Conservation (phyloP, 2,113 vertebrate species). For the Xenopus borealis region DNA sequence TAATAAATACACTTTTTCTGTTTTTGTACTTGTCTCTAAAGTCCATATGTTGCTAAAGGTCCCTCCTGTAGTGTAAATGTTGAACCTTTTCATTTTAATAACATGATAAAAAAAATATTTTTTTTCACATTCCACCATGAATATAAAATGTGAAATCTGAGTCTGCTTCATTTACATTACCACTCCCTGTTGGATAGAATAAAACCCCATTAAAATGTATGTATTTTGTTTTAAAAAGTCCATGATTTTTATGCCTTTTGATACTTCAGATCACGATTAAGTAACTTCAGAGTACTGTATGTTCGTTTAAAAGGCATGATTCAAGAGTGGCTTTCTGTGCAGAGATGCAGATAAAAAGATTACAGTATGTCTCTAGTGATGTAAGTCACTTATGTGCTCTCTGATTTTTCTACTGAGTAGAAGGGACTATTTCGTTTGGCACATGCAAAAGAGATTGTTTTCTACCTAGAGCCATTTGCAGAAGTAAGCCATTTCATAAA, state of each 20-base stretch:
- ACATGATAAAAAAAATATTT: conserved; percentile 85
- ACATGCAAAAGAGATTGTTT: conserved; percentile 89
- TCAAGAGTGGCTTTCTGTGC: conserved; percentile 69
- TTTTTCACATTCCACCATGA: conserved; percentile 62
- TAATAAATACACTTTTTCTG: too few relatives aligned
- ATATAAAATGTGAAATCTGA: conserved; percentile 64
- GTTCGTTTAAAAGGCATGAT: conserved; percentile 74
- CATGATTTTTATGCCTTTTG: conserved; percentile 29
- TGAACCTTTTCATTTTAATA: conserved; percentile 94
- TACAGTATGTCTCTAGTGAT: conserved; percentile 70
- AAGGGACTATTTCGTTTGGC: conserved; percentile 70
- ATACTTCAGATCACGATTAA: conserved; percentile 57
- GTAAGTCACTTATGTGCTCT: conserved; percentile 58
- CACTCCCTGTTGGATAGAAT: conserved; percentile 47
- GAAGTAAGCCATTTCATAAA: not conserved
- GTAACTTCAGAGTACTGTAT: conserved; percentile 67
- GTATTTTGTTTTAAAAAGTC: conserved; percentile 52
- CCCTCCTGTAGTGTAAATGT: conserved; percentile 96
- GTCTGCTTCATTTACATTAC: conserved; percentile 45
- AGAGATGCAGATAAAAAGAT: conserved; percentile 70
- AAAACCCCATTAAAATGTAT: conserved; percentile 66
- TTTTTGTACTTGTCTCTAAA: conserved; percentile 55
- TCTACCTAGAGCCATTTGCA: conserved; percentile 37
- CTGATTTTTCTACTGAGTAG: conserved; percentile 63
- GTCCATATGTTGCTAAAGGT: conserved; percentile 71